A percentile compares a stretch with the other conserved stretches of the same genome.
phyloP scores from a whole-genome alignment of 2,797 vertebrate species.

The Pogoniulus pusillus region DNA sequence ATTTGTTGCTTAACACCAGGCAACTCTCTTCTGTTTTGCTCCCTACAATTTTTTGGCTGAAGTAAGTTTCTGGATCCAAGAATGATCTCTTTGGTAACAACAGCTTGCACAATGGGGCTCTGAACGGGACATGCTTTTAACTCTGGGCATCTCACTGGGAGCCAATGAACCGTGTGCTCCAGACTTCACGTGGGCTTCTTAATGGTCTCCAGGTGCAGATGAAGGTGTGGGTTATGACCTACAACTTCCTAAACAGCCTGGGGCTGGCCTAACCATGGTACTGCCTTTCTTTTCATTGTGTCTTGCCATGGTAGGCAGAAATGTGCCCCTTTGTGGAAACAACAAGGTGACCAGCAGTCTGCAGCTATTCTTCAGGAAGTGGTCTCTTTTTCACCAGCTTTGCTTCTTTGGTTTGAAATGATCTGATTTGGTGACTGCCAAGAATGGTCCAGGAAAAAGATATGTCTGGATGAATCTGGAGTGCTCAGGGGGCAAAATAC shows the following conservation, averaged over 20 bases:
- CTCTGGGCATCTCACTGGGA: neutral
- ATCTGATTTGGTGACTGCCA: neutral
- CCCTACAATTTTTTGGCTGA: neutral
- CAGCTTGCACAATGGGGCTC: neutral
- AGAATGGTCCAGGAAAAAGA: neutral
- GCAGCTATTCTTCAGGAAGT: neutral
- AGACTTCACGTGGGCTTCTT: neutral
- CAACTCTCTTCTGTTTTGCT: neutral
- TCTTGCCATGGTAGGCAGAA: neutral
- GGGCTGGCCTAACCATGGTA: neutral
- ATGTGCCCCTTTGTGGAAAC: neutral
- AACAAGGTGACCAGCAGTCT: neutral
- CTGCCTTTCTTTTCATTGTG: neutral
- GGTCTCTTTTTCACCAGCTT: neutral
- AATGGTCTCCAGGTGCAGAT: constrained; percentile 36
- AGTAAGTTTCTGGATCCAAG: neutral
- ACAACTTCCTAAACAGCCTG: neutral
- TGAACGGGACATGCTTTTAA: neutral
- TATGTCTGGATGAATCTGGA: neutral
- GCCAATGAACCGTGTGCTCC: neutral
- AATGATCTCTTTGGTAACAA: neutral
- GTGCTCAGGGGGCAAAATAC: neutral
- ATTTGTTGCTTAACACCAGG: neutral
- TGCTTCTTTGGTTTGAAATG: neutral
- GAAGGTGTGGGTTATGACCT: constrained; percentile 23